Evolutionary conservation across 2,888 invertebrate species (phyloP), one percentile per base, ranked within the genome.

Genomic region (Diabrotica balteata): DNA sequence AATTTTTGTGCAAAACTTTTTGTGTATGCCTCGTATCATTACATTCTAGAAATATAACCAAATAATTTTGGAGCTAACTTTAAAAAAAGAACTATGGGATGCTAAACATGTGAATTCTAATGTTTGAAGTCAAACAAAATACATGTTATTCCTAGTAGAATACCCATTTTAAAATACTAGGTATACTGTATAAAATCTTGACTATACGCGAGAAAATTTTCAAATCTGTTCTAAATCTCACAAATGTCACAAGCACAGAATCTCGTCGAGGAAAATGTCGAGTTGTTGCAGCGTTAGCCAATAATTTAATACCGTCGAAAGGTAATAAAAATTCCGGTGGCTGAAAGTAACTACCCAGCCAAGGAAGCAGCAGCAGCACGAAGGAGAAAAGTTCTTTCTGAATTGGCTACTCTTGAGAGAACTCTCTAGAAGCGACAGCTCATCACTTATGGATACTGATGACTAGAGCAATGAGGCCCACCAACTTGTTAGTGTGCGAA

Each of bases 401-500:
- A 79, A 80, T 80, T 80, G 80, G 80, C 79, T 79, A 80, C 80
- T 80, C 80, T 78, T 75, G 74, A 73, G 75, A 75, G 76, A 76
- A 75, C 76, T 77, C 76, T 78, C 70, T 59, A 67, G 66, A 69
- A 73, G 72, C 71, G 69, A 69, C 68, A 73, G 71, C 88, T 90
- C 87, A 90, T 90, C 89, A 86, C 90, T 90, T 90, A 90, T 90
- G 90, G 89, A 90, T 90, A 90, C 90, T 90, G 90, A 90, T 90
- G 90, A 90, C 90, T 87, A 85, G 83, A 82, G 85, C 89, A 90
- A 90, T 90, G 90, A 90, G 87, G 77, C 73, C 76, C 77, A 73
- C 76, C 77, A 80, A 81, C 81, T 83, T 82, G 83, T 83, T 83
- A 83, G 80, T 78, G 75, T 67, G 74, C 71, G 75, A 73, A 57